Evolutionary conservation across 1,140 invertebrate species (phyloP).

Genomic region (Ephestia elutella): DNA sequence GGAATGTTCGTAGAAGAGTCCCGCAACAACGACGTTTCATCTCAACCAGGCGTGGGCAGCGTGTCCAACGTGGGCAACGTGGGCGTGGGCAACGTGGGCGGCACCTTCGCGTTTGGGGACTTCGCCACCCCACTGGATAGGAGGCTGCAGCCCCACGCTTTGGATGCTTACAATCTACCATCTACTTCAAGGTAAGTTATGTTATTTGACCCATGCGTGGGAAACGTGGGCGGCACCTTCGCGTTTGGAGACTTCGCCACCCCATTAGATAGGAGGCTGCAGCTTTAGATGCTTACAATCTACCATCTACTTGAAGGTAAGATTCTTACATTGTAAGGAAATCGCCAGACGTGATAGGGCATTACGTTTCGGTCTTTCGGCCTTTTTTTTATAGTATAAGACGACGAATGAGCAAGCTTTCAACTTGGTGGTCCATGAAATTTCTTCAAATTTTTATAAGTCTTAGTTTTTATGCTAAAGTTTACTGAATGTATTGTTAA

Average conservation of each 20-base stretch:
- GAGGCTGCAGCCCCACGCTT: constrained; percentile 25
- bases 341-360: too few species aligned
- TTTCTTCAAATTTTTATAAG: too few species aligned
- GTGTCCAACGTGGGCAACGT: not conserved
- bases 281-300: constrained; percentile 46
- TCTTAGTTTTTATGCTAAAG: too few species aligned
- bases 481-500: too few species aligned
- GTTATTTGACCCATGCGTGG: not conserved
- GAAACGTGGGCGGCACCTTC: not conserved
- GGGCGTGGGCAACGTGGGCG: not conserved
- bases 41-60: constrained; percentile 13
- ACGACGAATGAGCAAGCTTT: too few species aligned
- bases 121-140: constrained; percentile 11
- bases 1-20: constrained; percentile 42
- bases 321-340: too few species aligned
- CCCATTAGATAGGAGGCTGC: not conserved
- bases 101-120: not conserved
- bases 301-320: constrained; percentile 45
- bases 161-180: constrained; percentile 51
- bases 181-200: constrained; percentile 34
- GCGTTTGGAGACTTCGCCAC: constrained; percentile 10
- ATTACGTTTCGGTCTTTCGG: too few species aligned
- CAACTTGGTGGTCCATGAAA: too few species aligned
- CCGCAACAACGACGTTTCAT: constrained; percentile 42
- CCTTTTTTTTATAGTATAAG: too few species aligned